Conservation (phyloP, 1,140 invertebrate genomes). For the fruit fly (Drosophila melanogaster) region DNA sequence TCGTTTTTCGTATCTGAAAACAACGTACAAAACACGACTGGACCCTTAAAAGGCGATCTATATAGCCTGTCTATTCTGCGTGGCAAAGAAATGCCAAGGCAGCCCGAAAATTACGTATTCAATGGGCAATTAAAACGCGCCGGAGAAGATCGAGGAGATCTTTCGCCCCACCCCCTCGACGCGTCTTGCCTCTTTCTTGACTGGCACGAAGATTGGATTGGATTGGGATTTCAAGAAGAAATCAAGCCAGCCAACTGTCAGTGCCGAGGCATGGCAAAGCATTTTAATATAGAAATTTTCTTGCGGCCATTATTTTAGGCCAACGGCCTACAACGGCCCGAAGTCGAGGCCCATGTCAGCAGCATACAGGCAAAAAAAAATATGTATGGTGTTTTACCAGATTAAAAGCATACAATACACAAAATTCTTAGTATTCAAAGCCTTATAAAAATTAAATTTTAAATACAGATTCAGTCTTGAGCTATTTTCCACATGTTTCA, state of each 20-base stretch:
- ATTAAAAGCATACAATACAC: background rate
- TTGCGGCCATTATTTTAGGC: slow-evolving; percentile 77
- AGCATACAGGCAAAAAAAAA: slow-evolving; percentile 7
- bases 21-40: slow-evolving; percentile 8
- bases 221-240: slow-evolving; percentile 42
- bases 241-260: slow-evolving; percentile 40
- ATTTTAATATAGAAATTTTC: slow-evolving; percentile 83
- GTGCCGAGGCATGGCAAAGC: slow-evolving; percentile 73
- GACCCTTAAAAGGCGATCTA: slow-evolving; percentile 37
- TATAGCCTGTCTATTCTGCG: slow-evolving; percentile 21
- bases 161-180: background rate
- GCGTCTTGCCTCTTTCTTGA: background rate
- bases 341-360: slow-evolving; percentile 20
- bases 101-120: slow-evolving; percentile 43
- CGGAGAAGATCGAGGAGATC: slow-evolving; percentile 35
- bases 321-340: slow-evolving; percentile 80
- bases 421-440: no score
- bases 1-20: slow-evolving; percentile 19
- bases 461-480: no score
- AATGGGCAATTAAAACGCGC: slow-evolving; percentile 48
- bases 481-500: no score
- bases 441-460: no score
- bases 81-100: slow-evolving; percentile 12
- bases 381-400: background rate
- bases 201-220: slow-evolving; percentile 29